Percentiles rank a stretch among this genome's conserved stretches.
These are phyloP conservation scores for Volucella inflata DNA, from an alignment of 2,888 invertebrate species.

Conservation along the genomic window DNA sequence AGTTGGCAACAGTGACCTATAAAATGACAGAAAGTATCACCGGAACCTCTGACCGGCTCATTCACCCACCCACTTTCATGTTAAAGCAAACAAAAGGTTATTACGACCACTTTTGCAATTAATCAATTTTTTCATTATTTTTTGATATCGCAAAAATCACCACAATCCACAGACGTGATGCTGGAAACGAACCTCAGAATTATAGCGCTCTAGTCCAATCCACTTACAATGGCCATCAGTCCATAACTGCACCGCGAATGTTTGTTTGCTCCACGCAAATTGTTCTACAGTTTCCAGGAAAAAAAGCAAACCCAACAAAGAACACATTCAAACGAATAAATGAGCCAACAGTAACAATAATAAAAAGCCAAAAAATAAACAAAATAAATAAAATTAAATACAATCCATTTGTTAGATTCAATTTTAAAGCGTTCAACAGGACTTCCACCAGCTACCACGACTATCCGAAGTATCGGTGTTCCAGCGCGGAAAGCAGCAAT, in stretches of 20 bases:
- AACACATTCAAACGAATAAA: background rate
- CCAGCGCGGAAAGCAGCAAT: slow-evolving; percentile 40
- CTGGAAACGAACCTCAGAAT: background rate
- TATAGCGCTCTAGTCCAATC: slow-evolving; percentile 1
- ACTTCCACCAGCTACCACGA: slow-evolving; percentile 16
- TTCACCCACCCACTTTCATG: too few relatives aligned
- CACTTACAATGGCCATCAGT: slow-evolving; percentile 1
- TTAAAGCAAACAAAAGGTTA: too few relatives aligned
- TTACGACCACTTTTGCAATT: too few relatives aligned
- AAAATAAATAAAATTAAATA: slow-evolving; percentile 22
- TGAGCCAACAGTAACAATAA: too few relatives aligned
- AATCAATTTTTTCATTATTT: background rate
- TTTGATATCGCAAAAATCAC: slow-evolving; percentile 10
- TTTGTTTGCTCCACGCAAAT: slow-evolving; percentile 57
- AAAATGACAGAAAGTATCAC: too few relatives aligned
- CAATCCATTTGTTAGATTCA: slow-evolving; percentile 70
- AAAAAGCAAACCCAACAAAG: slow-evolving; percentile 45
- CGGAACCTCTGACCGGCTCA: too few relatives aligned
- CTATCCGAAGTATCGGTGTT: background rate
- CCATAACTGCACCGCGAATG: slow-evolving; percentile 32
- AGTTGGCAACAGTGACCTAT: too few relatives aligned
- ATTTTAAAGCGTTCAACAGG: slow-evolving; percentile 71
- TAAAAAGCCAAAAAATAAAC: slow-evolving; percentile 1
- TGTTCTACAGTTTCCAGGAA: slow-evolving; percentile 34
- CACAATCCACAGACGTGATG: background rate